Conservation (phyloP, 1,140 invertebrate genomes). For the Octopus sinensis region DNA sequence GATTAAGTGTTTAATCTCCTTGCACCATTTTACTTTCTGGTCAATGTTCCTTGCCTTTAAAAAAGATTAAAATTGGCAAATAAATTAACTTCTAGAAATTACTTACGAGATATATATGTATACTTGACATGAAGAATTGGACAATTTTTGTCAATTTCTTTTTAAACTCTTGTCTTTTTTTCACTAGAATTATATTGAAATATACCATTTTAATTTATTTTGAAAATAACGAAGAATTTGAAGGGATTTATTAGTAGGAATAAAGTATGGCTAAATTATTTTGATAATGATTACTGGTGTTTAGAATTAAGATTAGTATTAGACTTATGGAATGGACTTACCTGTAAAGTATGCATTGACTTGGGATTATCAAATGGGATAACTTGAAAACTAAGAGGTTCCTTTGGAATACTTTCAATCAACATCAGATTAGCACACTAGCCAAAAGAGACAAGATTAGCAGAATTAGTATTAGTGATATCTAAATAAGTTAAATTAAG, state of each 20-base stretch:
- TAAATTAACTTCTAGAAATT: no score
- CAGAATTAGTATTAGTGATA: no score
- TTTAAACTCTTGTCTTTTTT: no score
- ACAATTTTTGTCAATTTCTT: no score
- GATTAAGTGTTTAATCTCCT: slow-evolving; percentile 86
- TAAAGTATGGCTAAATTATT: not conserved
- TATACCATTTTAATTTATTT: not conserved
- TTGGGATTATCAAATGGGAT: slow-evolving; percentile 92
- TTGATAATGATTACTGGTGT: no score
- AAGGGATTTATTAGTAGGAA: not conserved
- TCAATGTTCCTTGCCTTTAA: slow-evolving; percentile 73
- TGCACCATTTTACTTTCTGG: slow-evolving; percentile 90
- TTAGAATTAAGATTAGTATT: no score
- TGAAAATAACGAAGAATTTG: not conserved
- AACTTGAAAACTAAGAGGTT: slow-evolving; percentile 90
- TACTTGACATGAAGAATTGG: no score
- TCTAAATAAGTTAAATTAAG: no score
- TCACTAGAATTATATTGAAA: no score
- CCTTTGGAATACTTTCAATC: slow-evolving; percentile 89
- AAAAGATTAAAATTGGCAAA: not conserved
- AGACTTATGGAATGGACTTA: slow-evolving; percentile 42
- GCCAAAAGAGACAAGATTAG: slow-evolving; percentile 32
- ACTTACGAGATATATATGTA: no score
- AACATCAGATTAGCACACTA: slow-evolving; percentile 96
- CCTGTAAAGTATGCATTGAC: slow-evolving; percentile 83